Evolutionary conservation across 1,140 invertebrate genomes (phyloP).

Genomic region (Mactra quadrangularis): DNA sequence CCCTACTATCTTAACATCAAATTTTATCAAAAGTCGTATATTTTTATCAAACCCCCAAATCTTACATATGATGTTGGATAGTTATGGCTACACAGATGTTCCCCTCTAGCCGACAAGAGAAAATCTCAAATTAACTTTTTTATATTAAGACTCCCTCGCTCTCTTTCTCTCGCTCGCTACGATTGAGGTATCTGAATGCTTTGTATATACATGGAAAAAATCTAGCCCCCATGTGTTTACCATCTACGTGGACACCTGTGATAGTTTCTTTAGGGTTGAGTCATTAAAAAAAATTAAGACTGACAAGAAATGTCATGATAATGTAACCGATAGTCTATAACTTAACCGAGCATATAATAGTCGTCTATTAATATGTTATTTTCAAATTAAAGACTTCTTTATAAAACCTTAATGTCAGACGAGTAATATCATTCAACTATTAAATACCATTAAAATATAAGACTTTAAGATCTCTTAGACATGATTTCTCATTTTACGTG

Average conservation of each 20-base stretch:
- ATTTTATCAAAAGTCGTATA: slow-evolving; percentile 31
- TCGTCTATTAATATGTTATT: slow-evolving; percentile 49
- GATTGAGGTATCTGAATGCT: slow-evolving; percentile 13
- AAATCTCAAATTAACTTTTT: slow-evolving; percentile 45
- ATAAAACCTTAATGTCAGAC: slow-evolving; percentile 51
- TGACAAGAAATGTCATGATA: slow-evolving; percentile 29
- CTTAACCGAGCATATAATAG: slow-evolving; percentile 34
- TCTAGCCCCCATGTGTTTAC: slow-evolving; percentile 32
- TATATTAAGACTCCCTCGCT: neutral
- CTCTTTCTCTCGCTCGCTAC: no score
- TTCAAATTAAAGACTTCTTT: slow-evolving; percentile 57
- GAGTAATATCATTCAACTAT: slow-evolving; percentile 18
- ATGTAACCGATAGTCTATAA: slow-evolving; percentile 10
- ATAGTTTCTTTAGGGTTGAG: neutral
- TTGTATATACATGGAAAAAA: slow-evolving; percentile 9
- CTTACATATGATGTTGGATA: slow-evolving; percentile 47
- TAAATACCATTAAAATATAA: slow-evolving; percentile 33
- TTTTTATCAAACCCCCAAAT: slow-evolving; percentile 4
- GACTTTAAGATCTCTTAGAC: slow-evolving; percentile 21
- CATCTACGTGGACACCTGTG: slow-evolving; percentile 43
- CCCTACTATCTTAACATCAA: slow-evolving; percentile 39
- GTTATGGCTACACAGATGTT: slow-evolving; percentile 44
- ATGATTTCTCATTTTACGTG: slow-evolving; percentile 34
- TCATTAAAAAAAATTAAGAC: slow-evolving; percentile 31
- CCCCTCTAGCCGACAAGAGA: slow-evolving; percentile 19